Evolutionary conservation across 2,888 invertebrate species (phyloP), one percentile per base, ranked within the genome.

Genomic region (Quadriops clusia): DNA sequence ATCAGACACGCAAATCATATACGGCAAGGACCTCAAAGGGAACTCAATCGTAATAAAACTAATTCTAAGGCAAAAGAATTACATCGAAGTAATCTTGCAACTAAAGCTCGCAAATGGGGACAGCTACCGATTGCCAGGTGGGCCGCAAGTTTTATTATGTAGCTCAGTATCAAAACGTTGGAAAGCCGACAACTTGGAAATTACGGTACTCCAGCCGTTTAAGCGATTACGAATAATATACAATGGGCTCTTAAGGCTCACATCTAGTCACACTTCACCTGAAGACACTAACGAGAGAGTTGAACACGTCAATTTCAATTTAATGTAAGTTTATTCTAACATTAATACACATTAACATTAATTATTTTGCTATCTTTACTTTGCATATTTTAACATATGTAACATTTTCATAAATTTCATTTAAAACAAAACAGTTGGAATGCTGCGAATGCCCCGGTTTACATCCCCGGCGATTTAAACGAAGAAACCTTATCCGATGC

Each of bases 161-260:
- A 61, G 61, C 42, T 54, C 56, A 5, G 57, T 58, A 1, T 35
- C 37, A 9, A 53, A 54, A 3, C 58, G 62, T 37, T 77, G 76
- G 75, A 64, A 63, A 37, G 67, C 69, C 0, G 65, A 61, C 10
- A 74, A 72, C 1, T 52, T 84, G 20, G 67, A 66, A 41, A 63
- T 84, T 15, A 70, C 73, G 43, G 59, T 72, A 21, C 44, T 78
- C 23, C 73, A 79, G 44, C 68, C 75, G 0, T 66, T 70, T 47
- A 56, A 56, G 34, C 63, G 68, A 32, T 67, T 77, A 63, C 65
- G 80, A 45, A 62, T 85, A 10, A 55, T 70, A 16, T 85, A 68
- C 53, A 81, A 78, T 52, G 84, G 84, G 1, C 54, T 76, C n/a
- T 53, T 83, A 24, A 29, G 25, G n/a, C n/a, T n/a, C 14, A 38